phyloP scores from a whole-genome alignment of 2,797 vertebrate species.

The Artibeus jamaicensis region DNA sequence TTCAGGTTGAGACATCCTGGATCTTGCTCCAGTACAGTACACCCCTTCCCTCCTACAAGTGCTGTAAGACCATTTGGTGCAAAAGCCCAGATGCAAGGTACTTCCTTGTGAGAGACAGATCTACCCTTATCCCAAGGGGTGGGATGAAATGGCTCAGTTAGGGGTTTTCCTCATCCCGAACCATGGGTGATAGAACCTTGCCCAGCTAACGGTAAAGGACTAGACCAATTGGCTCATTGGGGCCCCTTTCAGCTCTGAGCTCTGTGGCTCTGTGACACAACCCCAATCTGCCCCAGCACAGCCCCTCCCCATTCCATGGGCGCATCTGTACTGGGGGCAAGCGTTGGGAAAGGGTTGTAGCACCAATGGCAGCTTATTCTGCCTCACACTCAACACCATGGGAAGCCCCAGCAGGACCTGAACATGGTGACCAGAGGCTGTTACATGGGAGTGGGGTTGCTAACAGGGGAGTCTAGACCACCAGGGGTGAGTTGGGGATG shows the following conservation, averaged over 20 bases:
- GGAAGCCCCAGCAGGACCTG: not conserved
- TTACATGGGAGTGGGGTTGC: not conserved
- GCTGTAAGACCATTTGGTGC: not conserved
- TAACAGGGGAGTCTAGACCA: not conserved
- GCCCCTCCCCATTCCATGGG: not conserved
- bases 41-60: not conserved
- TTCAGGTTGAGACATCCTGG: not conserved
- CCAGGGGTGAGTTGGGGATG: not conserved
- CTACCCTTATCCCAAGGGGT: not conserved
- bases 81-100: not conserved
- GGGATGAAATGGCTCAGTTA: not conserved
- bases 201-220: not conserved
- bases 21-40: rapidly evolving
- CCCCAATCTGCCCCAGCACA: not conserved
- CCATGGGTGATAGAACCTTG: not conserved
- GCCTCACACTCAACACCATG: not conserved
- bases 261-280: not conserved
- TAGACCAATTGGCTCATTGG: not conserved
- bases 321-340: rapidly evolving
- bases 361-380: not conserved
- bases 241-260: not conserved
- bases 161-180: not conserved
- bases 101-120: not conserved
- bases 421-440: not conserved
- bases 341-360: rapidly evolving